Conservation (phyloP, 92 coral and sea anemone species). For the Palythoa grandiflora region DNA sequence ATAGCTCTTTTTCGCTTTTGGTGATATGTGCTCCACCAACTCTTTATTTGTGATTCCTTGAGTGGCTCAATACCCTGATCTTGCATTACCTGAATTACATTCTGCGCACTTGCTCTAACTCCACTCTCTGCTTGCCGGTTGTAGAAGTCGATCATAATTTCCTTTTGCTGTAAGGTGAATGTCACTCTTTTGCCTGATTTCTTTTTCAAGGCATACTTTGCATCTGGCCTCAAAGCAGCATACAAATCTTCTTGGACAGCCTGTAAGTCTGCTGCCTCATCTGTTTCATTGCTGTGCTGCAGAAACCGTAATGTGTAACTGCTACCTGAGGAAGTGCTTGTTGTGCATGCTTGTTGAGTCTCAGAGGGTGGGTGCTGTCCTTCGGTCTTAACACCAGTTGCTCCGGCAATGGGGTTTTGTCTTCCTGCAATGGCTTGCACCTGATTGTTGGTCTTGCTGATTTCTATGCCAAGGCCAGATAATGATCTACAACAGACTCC, state of each 20-base stretch:
- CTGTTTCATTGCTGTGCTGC: slow-evolving; percentile 10
- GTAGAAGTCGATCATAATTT: slow-evolving; percentile 13
- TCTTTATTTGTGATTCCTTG: slow-evolving; percentile 2
- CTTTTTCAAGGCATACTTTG: slow-evolving; percentile 16
- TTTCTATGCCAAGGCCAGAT: slow-evolving; percentile 5
- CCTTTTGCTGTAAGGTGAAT: slow-evolving; percentile 8
- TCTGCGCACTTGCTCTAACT: not conserved
- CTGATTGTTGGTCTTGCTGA: not conserved
- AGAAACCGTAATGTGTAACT: slow-evolving; percentile 8
- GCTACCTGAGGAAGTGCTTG: not conserved
- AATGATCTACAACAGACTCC: not conserved
- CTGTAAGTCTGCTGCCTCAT: not conserved
- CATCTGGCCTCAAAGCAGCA: not conserved
- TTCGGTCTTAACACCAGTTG: not conserved
- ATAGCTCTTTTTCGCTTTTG: slow-evolving; percentile 15
- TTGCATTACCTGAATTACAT: slow-evolving; percentile 4
- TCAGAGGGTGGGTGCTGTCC: not conserved
- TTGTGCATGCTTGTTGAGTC: not conserved
- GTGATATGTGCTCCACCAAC: slow-evolving; percentile 37
- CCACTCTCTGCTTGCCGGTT: slow-evolving; percentile 20
- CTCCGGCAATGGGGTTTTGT: not conserved
- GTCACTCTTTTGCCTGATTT: slow-evolving; percentile 9
- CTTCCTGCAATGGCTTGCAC: slow-evolving; percentile 12
- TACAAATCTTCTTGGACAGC: not conserved
- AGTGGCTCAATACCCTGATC: not conserved